Evolutionary conservation across 1,140 invertebrate species (phyloP), one percentile per base, ranked within the genome.

Genomic region (Eueides isabella): DNA sequence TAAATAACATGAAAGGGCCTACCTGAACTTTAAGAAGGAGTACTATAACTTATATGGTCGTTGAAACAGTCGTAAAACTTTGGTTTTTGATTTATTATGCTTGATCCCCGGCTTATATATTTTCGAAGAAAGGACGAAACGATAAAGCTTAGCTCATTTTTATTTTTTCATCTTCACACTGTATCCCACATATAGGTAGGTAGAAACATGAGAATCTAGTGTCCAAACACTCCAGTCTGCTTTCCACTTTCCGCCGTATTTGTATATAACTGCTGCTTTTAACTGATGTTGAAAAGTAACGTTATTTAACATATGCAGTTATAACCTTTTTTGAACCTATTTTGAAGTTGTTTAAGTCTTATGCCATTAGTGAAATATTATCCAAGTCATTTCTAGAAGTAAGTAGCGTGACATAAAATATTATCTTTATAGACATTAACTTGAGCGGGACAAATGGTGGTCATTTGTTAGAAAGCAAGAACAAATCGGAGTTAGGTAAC

Each of bases 401-500:
- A 12, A 4, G 14, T 16, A 16, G 4, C 35, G 16, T 38, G 35
- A 38, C 14, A 38, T 38, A 38, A 38, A 38, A 38, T 16, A 16
- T 14, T 38, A 12, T 19, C 23, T 55, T 55, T 23, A 55, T 55
- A 55, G 19, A 55, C 48, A n/a, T n/a, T 55, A 23, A 55, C 5
- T 55, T 55, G 26, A 19, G 48, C 48, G 19, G 12, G 48, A 55
- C 9, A 23, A 55, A 55, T 26, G 48, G 3, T 23, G 19, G 23
- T 55, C 48, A 55, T 55, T n/a, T 55, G 48, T 23, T 55, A 12
- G 48, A 55, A 26, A 55, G 48, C 48, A 55, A 55, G 48, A 55
- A 55, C 48, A 55, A 23, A 55, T 55, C 19, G 19, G 48, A 55
- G 23, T 55, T 44, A 19, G 48, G 23, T 19, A 55, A 55, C 23